Base-by-base conservation (phyloP, 2,888 invertebrate species). In the Microplitis deprimator region DNA sequence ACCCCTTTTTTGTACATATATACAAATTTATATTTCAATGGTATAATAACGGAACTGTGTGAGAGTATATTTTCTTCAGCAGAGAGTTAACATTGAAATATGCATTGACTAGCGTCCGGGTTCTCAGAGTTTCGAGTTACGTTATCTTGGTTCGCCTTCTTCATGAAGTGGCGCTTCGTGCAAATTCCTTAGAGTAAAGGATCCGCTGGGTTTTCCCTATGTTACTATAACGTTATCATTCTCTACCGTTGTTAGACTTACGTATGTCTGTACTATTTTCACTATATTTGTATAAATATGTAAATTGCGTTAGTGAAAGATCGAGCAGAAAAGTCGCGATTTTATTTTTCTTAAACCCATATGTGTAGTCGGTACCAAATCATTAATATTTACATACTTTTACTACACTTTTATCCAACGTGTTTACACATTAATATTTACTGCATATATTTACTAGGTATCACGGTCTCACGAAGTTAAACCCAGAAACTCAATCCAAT, bases 401-500 rank as follows among this genome's bases (percentile, higher is more conserved):
- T n/a, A 61, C 61, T 38, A 41, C 39, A 1, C 59, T 50, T 29
- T 50, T 73, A 62, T 73, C 41, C 41, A 0, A 7, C 60, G 40
- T 20, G 62, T 41, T 68, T 73, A 59, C 71, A 70, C 73, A 40
- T 61, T 20, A n/a, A 61, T 61, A 73, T 60, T 50, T 59, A 13
- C 60, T 71, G 71, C 77, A 77, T 76, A 84, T 85, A 86, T 86
- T 85, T 85, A 85, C 13, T 8, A 50, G 50, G 50, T 50, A 50
- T 50, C 50, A 50, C 10, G 50, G 50, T 87, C 86, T 85, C 86
- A 85, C 86, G 50, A 50, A 50, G 50, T 50, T 50, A 50, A 50
- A 13, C 4, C 87, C 85, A 87, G 89, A 89, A 89, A 89, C 87
- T 87, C 87, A 88, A 89, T 87, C 88, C 88, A 88, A 89, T 89